Evolutionary conservation across 2,888 invertebrate genomes (phyloP).

Genomic region (Andricus quercusramuli): DNA sequence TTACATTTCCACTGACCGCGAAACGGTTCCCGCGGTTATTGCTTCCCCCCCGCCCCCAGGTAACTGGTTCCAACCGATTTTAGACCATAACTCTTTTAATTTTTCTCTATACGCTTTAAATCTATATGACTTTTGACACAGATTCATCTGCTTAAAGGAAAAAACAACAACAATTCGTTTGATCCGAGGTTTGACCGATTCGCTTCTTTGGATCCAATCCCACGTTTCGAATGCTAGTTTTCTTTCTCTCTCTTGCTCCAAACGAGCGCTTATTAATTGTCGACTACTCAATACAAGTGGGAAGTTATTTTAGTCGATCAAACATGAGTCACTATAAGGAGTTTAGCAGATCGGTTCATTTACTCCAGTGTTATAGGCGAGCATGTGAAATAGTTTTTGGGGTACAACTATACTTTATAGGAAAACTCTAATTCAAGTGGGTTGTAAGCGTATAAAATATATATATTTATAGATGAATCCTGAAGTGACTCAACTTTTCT

Average conservation of each 20-base stretch:
- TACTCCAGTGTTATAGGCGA: constrained; percentile 33
- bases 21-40: constrained; percentile 4
- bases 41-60: too few relatives aligned
- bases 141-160: not conserved
- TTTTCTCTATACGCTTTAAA: not conserved
- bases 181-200: not conserved
- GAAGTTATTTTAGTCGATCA: constrained; percentile 50
- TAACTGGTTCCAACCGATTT: not conserved
- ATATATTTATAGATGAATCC: not conserved
- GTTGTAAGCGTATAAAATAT: not conserved
- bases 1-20: constrained; percentile 27
- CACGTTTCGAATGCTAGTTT: not conserved
- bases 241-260: not conserved
- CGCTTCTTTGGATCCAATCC: not conserved
- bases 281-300: constrained; percentile 32
- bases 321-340: constrained; percentile 44
- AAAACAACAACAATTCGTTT: not conserved
- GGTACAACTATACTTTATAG: too few relatives aligned
- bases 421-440: too few relatives aligned
- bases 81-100: not conserved
- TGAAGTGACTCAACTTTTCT: constrained; percentile 10
- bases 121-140: not conserved
- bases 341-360: constrained; percentile 48
- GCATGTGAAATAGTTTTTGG: too few relatives aligned
- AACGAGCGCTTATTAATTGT: constrained; percentile 44